Evolutionary conservation across 2,888 invertebrate species (phyloP).

Genomic region (Drosophila quasianomalipes): DNA sequence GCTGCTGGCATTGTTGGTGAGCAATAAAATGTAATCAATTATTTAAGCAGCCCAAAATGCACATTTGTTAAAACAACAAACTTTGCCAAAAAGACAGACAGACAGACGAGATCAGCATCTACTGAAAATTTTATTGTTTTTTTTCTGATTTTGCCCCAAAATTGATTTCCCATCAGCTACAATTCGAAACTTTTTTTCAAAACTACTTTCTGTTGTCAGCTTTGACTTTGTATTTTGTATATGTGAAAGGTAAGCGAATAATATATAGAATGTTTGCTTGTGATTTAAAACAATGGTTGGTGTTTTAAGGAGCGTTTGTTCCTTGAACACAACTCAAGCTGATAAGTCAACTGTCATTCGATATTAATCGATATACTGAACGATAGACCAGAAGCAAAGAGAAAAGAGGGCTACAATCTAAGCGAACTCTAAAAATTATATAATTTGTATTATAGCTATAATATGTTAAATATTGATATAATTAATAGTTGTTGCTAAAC

Average conservation of each 20-base stretch:
- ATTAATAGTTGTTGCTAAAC: background rate
- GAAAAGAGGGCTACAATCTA: background rate
- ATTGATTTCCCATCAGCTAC: background rate
- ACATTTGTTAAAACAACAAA: constrained; percentile 37
- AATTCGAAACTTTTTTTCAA: background rate
- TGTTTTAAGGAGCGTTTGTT: too few relatives aligned
- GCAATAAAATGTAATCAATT: constrained; percentile 81
- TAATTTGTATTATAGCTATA: accelerated
- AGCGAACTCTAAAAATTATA: accelerated
- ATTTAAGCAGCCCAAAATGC: constrained; percentile 73
- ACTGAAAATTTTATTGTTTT: constrained; percentile 6
- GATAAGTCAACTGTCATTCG: background rate
- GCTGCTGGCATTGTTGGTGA: constrained; percentile 33
- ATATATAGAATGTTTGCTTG: background rate
- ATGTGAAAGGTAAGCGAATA: background rate
- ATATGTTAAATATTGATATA: background rate
- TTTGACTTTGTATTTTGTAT: background rate
- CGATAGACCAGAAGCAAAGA: background rate
- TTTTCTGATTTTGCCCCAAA: constrained; percentile 17
- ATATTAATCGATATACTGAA: background rate
- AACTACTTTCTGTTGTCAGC: background rate
- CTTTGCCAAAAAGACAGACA: background rate
- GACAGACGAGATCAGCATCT: background rate
- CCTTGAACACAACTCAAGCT: background rate
- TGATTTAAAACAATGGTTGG: background rate